Evolutionary conservation across 2,888 invertebrate species (phyloP), one percentile per base, ranked within the genome.

Genomic region (Oxycera nigricornis): DNA sequence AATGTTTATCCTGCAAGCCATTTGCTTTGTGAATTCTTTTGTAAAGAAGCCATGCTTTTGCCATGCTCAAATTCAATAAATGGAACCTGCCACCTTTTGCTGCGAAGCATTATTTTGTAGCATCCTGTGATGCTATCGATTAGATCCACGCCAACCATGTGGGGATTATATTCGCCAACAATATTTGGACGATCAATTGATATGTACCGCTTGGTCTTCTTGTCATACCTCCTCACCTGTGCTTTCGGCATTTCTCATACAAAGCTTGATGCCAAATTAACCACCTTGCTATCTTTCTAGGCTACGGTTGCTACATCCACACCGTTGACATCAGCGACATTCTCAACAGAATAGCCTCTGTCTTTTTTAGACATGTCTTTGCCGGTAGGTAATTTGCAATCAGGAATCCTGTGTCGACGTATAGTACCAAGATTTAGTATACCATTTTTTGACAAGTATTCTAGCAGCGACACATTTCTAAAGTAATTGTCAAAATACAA

Each of bases 221-320:
- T 77, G 73, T 78, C 76, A 72, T 78, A 80, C 68, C 80, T 76
- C 65, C 75, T 75, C 35, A 80, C 78, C 74, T 76, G 73, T 9
- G 77, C 62, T 74, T 67, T 77, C n/a, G 82, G 80, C 17, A 78
- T 20, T 77, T 78, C 74, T 24, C 81, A 81, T 73, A 77, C 80
- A 77, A 81, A 82, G 74, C 79, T 80, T 7, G 82, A 82, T 41
- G 78, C 76, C n/a, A 81, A 77, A 7, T 75, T 80, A 3, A 83
- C 82, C 73, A 79, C 76, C 79, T 83, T 83, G 75, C 83, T 83
- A 75, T 82, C 81, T 74, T 80, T 80, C 82, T 82, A 83, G 14
- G 78, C 76, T 50, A 82, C 80, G 62, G 73, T 77, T 24, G 79
- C 75, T 30, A 81, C 67, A 26, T 79, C 77, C 50, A 77, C 75